Base-by-base conservation (phyloP, 2,113 vertebrate genomes). In the Sinocyclocheilus anophthalmus region DNA sequence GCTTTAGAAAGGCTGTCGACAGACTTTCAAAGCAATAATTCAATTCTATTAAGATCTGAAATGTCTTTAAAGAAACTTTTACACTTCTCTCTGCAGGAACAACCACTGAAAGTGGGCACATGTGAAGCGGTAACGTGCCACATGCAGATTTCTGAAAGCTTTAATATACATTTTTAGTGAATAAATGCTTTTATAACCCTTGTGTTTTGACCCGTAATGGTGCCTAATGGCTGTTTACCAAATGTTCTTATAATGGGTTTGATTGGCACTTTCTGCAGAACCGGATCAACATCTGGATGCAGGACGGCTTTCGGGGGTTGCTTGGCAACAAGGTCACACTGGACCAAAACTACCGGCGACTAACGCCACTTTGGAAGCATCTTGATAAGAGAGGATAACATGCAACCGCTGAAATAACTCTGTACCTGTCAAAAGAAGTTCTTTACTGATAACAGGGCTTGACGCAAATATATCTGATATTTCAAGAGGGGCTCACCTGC, bases 211-310 rank as follows among this genome's bases (percentile, higher is more conserved):
- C 24, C 59, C 11, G 53, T 86, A 88, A 85, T 84, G 26, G 48
- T 33, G 70, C 39, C 48, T 76, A 83, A 86, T 86, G 70, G 70
- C 67, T 55, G 81, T 84, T 86, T 86, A 81, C 81, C 61, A 24
- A 72, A 86, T 70, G 55, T 81, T 88, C 50, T 33, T 77, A 53
- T 81, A 81, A 86, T 10, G 70, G 55, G 76, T 39, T 61, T 63
- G 82, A 86, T 76, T 84, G 77, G 50, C 85, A 63, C 75, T 84
- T 77, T 83, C 85, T 76, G 76, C 82, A 72, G 90, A 92, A 93
- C 92, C 93, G 88, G 92, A 90, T 90, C 91, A 90, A 88, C 92
- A 92, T 92, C 90, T 92, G 91, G 90, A 90, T 7, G 81, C 84
- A 89, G 85, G 87, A 90, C 89, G 90, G 91, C 88, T 72, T 91